Evolutionary conservation across 2,888 invertebrate species (phyloP).

Genomic region (Tetranychus truncatus): DNA sequence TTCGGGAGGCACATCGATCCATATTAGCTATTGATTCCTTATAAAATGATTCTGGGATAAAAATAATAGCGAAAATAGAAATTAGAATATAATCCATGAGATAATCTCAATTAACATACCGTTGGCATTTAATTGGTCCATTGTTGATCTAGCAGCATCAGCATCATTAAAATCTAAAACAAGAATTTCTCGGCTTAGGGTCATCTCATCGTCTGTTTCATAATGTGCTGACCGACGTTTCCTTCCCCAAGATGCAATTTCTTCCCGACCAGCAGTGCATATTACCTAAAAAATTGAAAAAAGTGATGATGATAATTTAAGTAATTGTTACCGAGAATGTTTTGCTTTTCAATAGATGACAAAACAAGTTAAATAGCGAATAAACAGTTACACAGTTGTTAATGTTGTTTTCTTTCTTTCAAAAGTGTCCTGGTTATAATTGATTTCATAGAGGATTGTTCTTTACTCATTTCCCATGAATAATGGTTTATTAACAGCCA

Average conservation of each 20-base stretch:
- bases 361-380: no score
- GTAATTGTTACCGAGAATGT: neutral
- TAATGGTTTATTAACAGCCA: neutral
- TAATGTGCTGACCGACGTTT: slow-evolving; percentile 48
- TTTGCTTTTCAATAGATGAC: no score
- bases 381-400: no score
- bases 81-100: neutral
- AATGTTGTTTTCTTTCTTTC: no score
- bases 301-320: neutral
- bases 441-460: neutral
- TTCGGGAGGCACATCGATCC: slow-evolving; percentile 57
- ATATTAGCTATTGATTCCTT: slow-evolving; percentile 12
- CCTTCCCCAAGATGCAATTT: slow-evolving; percentile 75
- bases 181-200: slow-evolving; percentile 76
- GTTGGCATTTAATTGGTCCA: slow-evolving; percentile 21
- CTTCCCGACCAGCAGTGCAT: slow-evolving; percentile 45
- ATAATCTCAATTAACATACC: slow-evolving; percentile 18
- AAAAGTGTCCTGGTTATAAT: no score
- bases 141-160: slow-evolving; percentile 20
- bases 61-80: neutral
- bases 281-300: slow-evolving; percentile 22
- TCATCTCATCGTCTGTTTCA: slow-evolving; percentile 55
- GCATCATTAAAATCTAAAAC: slow-evolving; percentile 73
- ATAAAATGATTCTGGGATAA: neutral
- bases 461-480: neutral